Evolutionary conservation across 2,888 invertebrate species (phyloP), one percentile per base, ranked within the genome.

Genomic region (Exocentrus adspersus): DNA sequence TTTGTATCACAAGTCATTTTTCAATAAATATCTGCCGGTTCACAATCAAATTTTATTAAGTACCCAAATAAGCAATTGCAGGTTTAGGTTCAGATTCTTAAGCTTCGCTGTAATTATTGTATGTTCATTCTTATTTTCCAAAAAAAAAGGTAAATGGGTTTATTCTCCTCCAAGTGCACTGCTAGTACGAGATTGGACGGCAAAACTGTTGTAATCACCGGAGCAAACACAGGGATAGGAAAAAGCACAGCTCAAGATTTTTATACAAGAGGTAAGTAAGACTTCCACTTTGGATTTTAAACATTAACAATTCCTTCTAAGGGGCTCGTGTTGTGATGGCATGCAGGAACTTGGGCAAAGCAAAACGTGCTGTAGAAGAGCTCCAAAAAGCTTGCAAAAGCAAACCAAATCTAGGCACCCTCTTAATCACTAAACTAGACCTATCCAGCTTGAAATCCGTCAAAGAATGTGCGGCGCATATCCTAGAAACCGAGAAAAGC

Each of bases 291-390:
- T n/a, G n/a, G n/a, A n/a, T n/a, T n/a, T n/a, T 5, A 28, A 28
- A 28, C 5, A 28, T 7, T 1, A 28, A 28, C 28, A 7, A 7
- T 28, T 28, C 1, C 2, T n/a, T 30, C n/a, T 30, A 12, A 82
- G 85, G 87, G 60, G 87, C 85, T 1, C 78, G 81, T 52, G 86
- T 89, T 1, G 84, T 89, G 58, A 78, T 89, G 80, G 89, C 88
- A 0, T 88, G 88, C 71, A 76, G 89, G 62, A 84, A 86, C 77
- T 24, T 82, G 6, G 76, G 81, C 12, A 84, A 85, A 71, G 90
- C 88, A 0, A 83, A 85, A 50, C 76, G 76, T 53, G 88, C 89
- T 0, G 86, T 85, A 54, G 76, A 78, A 1, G 83, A 85, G 2
- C 85, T 87, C 12, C 84, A 86, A 71, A 60, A 80, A 20, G 69